Evolutionary conservation across 2,888 invertebrate species (phyloP).

Genomic region (Machimus atricapillus): DNA sequence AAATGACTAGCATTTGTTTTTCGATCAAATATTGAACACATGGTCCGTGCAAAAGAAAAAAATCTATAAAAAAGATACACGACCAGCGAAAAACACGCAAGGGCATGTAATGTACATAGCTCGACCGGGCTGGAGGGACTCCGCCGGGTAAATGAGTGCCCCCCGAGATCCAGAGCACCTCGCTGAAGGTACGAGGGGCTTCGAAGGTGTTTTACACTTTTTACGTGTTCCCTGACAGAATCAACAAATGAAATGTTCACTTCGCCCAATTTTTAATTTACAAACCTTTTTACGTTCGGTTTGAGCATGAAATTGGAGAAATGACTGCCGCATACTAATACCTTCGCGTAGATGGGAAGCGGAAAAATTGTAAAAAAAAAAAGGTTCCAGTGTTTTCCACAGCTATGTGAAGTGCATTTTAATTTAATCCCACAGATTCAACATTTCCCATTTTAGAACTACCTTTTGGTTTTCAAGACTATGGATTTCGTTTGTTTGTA

Average conservation of each 20-base stretch:
- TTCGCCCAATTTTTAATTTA: constrained; percentile 33
- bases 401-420: constrained; percentile 29
- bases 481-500: neutral
- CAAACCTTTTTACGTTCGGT: constrained; percentile 19
- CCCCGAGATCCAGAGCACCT: neutral
- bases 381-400: neutral
- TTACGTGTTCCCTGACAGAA: constrained; percentile 7
- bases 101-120: neutral
- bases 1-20: constrained; percentile 39
- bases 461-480: neutral
- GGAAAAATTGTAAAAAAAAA: neutral
- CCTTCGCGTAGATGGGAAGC: neutral
- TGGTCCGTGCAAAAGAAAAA: neutral
- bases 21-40: constrained; percentile 37
- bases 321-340: constrained; percentile 29
- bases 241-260: constrained; percentile 27
- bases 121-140: neutral
- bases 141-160: neutral
- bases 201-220: neutral
- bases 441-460: neutral
- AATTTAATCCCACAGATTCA: constrained; percentile 7
- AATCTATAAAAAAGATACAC: neutral
- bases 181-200: neutral
- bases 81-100: neutral
- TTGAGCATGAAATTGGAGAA: constrained; percentile 21